These are phyloP conservation scores for Drosophila neonasuta DNA, from an alignment of 2,888 invertebrate genomes.

Conservation along the genomic window DNA sequence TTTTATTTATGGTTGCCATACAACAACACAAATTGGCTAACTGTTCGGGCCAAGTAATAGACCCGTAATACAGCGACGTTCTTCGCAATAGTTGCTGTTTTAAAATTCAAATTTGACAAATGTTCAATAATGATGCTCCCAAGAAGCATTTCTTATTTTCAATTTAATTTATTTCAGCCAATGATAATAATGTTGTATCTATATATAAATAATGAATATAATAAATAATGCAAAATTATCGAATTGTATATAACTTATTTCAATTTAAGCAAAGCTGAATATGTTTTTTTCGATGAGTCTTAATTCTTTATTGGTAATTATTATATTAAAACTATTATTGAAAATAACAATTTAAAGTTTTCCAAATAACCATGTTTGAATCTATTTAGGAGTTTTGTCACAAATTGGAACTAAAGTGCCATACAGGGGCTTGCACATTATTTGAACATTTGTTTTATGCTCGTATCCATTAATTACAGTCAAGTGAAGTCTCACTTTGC, in stretches of 20 bases:
- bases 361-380: slow-evolving; percentile 13
- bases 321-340: not conserved
- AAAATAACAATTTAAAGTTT: slow-evolving; percentile 6
- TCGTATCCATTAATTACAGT: slow-evolving; percentile 52
- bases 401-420: not conserved
- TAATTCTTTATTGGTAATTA: no score
- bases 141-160: not conserved
- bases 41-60: slow-evolving; percentile 58
- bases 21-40: slow-evolving; percentile 58
- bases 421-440: slow-evolving; percentile 12
- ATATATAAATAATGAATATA: no score
- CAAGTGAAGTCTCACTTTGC: slow-evolving; percentile 21
- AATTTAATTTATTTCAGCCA: no score
- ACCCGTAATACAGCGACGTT: slow-evolving; percentile 51
- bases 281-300: no score
- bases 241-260: no score
- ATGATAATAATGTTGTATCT: no score
- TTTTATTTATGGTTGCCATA: slow-evolving; percentile 61
- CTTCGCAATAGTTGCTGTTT: slow-evolving; percentile 27
- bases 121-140: not conserved
- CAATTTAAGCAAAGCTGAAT: no score
- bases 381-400: not conserved
- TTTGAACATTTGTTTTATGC: slow-evolving; percentile 27
- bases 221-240: no score
- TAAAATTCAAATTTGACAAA: slow-evolving; percentile 37